These are phyloP conservation scores for Drosophila prosaltans DNA, from an alignment of 1,140 invertebrate genomes.

Conservation along the genomic window DNA sequence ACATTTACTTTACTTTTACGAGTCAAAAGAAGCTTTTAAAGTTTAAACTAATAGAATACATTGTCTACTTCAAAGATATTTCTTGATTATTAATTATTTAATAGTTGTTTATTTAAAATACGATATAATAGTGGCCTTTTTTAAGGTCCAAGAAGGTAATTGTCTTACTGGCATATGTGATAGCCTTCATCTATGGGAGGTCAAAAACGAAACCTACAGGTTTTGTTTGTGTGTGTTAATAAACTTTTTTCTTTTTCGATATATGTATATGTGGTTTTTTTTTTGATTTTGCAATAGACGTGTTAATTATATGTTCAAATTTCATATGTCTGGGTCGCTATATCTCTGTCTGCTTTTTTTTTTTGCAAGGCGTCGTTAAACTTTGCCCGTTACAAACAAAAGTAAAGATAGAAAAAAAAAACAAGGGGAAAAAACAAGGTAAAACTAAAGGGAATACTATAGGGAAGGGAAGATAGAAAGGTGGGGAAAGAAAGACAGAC, in stretches of 20 bases:
- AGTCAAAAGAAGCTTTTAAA: no score
- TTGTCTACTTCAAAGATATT: no score
- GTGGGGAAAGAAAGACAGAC: background rate
- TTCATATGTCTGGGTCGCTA: slow-evolving; percentile 8
- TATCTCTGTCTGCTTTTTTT: background rate
- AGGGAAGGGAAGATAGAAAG: background rate
- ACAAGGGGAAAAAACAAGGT: slow-evolving; percentile 57
- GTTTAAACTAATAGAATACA: no score
- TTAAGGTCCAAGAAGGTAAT: no score
- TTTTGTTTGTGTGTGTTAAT: background rate
- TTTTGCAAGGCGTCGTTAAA: slow-evolving; percentile 15
- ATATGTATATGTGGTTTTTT: background rate
- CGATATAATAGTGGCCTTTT: no score
- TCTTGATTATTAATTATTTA: no score
- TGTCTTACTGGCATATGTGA: no score
- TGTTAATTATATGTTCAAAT: slow-evolving; percentile 16
- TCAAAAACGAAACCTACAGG: background rate
- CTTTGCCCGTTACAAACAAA: slow-evolving; percentile 9
- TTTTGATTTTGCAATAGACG: slow-evolving; percentile 16
- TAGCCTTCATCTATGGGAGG: background rate
- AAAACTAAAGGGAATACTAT: slow-evolving; percentile 22
- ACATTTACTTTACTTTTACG: no score
- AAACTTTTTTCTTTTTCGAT: background rate
- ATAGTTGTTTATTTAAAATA: no score
- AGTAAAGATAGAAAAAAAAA: background rate